A percentile compares a stretch with the other conserved stretches of the same genome.
Evolutionary conservation across 1,140 invertebrate genomes (phyloP).

Genomic region (Euura saliciscinereae): DNA sequence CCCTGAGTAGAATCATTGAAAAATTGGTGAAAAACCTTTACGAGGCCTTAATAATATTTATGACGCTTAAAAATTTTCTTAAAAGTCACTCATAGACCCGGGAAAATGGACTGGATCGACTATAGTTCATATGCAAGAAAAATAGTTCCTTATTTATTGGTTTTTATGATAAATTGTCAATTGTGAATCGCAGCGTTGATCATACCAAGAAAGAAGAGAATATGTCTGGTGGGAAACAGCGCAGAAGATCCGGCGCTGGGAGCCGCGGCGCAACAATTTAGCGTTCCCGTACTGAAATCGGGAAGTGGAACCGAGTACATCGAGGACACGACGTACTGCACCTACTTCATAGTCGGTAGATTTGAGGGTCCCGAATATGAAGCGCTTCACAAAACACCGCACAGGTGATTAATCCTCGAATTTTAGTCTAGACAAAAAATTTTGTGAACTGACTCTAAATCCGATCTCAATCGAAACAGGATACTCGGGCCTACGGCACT

Average conservation of each 20-base stretch:
- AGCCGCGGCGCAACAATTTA: slow-evolving; percentile 67
- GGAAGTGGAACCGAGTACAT: slow-evolving; percentile 66
- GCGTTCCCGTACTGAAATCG: slow-evolving; percentile 68
- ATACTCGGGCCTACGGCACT: slow-evolving; percentile 79
- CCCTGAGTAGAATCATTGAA: no score
- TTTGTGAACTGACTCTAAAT: slow-evolving; percentile 16
- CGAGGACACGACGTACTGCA: slow-evolving; percentile 65
- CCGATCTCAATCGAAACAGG: slow-evolving; percentile 51
- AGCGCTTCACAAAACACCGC: slow-evolving; percentile 68
- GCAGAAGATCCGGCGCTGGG: slow-evolving; percentile 60
- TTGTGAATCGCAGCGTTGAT: slow-evolving; percentile 32
- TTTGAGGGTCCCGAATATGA: slow-evolving; percentile 74
- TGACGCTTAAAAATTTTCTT: no score
- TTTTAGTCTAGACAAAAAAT: slow-evolving; percentile 10
- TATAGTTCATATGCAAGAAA: no score
- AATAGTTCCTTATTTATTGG: no score
- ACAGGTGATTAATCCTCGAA: slow-evolving; percentile 56
- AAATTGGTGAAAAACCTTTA: no score
- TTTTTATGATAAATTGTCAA: no score
- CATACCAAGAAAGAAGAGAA: slow-evolving; percentile 61
- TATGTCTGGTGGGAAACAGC: slow-evolving; percentile 67
- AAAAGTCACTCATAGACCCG: no score
- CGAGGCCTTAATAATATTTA: no score
- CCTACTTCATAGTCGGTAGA: slow-evolving; percentile 73
- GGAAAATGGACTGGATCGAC: no score